These are phyloP conservation scores for Indicator indicator DNA, from an alignment of 2,113 vertebrate species.

Conservation along the genomic window DNA sequence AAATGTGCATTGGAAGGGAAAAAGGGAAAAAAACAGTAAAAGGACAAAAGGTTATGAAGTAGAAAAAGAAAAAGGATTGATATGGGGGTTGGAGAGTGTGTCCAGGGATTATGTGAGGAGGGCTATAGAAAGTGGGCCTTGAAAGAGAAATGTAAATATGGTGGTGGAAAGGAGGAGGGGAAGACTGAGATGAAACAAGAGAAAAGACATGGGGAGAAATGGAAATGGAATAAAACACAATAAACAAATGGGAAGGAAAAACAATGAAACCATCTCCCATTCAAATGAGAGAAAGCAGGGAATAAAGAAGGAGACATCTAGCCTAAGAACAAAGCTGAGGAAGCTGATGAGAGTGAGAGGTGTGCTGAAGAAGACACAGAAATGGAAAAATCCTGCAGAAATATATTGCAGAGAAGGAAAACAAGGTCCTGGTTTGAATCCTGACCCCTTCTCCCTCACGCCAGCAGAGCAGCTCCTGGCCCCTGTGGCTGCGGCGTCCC, in stretches of 20 bases:
- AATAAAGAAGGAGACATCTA: background rate
- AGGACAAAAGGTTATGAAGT: constrained; percentile 57
- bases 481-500: background rate
- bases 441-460: background rate
- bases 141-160: constrained; percentile 40
- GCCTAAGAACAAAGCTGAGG: background rate
- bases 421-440: background rate
- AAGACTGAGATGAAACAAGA: background rate
- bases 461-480: background rate
- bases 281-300: background rate
- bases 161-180: background rate
- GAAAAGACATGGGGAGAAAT: background rate
- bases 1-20: constrained; percentile 16
- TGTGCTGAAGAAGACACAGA: background rate
- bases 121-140: constrained; percentile 14
- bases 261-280: background rate
- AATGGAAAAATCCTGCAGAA: background rate
- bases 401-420: background rate
- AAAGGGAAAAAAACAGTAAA: background rate
- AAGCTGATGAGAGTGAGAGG: background rate
- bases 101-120: constrained; percentile 26
- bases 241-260: background rate
- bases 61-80: constrained; percentile 15
- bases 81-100: background rate
- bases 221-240: background rate